A percentile compares a stretch with the other conserved stretches of the same genome.
Conservation (phyloP, 1,140 invertebrate species). For the Leptinotarsa lineolata region DNA sequence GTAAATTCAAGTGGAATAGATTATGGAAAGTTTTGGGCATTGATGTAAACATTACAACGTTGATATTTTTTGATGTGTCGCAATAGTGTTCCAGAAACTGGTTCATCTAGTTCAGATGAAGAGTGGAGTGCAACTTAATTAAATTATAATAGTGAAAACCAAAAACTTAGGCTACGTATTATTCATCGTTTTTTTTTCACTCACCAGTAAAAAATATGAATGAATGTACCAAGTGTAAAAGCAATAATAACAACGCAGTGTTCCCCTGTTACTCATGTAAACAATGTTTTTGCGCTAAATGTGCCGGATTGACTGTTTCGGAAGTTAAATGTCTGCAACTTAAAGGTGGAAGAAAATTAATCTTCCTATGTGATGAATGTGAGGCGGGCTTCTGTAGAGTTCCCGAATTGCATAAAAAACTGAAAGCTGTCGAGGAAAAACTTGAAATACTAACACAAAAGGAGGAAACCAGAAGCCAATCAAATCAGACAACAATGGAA, state of each 20-base stretch:
- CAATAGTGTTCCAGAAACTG: too few relatives aligned
- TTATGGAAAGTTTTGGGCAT: too few relatives aligned
- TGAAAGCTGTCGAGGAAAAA: background rate
- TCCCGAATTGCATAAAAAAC: background rate
- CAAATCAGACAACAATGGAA: background rate
- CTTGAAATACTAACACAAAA: background rate
- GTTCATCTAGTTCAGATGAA: too few relatives aligned
- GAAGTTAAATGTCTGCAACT: background rate
- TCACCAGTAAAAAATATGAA: background rate
- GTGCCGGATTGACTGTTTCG: background rate
- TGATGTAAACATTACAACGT: too few relatives aligned
- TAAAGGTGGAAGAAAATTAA: background rate
- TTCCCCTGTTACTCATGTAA: background rate
- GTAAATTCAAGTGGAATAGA: too few relatives aligned
- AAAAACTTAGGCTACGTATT: too few relatives aligned
- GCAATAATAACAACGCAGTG: background rate
- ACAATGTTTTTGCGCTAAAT: background rate
- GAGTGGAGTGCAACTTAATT: too few relatives aligned
- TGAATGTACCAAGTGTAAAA: background rate
- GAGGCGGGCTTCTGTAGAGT: background rate
- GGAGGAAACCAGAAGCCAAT: background rate
- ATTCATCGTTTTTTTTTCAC: too few relatives aligned
- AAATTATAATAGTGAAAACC: too few relatives aligned
- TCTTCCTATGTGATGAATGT: background rate
- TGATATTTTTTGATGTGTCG: too few relatives aligned